phyloP scores from a whole-genome alignment of 2,113 vertebrate species.

The Phodopus roborovskii region DNA sequence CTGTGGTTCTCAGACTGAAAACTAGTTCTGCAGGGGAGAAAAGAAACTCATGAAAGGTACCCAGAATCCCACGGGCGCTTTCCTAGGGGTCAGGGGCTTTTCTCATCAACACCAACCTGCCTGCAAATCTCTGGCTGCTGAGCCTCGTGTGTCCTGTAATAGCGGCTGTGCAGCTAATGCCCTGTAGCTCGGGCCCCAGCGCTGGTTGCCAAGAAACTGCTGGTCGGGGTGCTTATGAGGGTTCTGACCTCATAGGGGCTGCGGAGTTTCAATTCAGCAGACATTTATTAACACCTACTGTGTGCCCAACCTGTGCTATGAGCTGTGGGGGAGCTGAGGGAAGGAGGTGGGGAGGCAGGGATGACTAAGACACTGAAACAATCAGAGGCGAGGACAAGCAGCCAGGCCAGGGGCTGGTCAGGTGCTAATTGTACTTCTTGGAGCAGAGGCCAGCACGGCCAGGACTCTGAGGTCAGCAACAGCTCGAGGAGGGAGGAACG shows the following conservation, averaged over 20 bases:
- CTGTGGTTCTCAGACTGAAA: slow-evolving; percentile 70
- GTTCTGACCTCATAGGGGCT: slow-evolving; percentile 69
- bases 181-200: slow-evolving; percentile 50
- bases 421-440: slow-evolving; percentile 79
- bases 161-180: slow-evolving; percentile 28
- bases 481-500: slow-evolving; percentile 54
- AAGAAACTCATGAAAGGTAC: slow-evolving; percentile 63
- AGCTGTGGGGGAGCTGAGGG: not conserved
- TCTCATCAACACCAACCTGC: slow-evolving; percentile 80
- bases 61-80: slow-evolving; percentile 67
- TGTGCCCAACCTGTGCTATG: slow-evolving; percentile 74
- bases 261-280: slow-evolving; percentile 71
- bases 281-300: slow-evolving; percentile 80
- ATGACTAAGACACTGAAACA: slow-evolving; percentile 73
- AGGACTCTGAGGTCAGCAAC: slow-evolving; percentile 64
- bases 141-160: slow-evolving; percentile 58
- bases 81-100: slow-evolving; percentile 72
- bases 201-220: slow-evolving; percentile 80
- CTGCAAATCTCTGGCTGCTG: slow-evolving; percentile 68
- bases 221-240: slow-evolving; percentile 70
- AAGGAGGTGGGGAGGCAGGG: slow-evolving; percentile 15
- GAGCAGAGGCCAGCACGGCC: slow-evolving; percentile 43
- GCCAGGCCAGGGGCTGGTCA: slow-evolving; percentile 60
- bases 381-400: slow-evolving; percentile 68
- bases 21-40: slow-evolving; percentile 75